phyloP scores from a whole-genome alignment of 2,797 vertebrate genomes.

The Chaunax sp. region DNA sequence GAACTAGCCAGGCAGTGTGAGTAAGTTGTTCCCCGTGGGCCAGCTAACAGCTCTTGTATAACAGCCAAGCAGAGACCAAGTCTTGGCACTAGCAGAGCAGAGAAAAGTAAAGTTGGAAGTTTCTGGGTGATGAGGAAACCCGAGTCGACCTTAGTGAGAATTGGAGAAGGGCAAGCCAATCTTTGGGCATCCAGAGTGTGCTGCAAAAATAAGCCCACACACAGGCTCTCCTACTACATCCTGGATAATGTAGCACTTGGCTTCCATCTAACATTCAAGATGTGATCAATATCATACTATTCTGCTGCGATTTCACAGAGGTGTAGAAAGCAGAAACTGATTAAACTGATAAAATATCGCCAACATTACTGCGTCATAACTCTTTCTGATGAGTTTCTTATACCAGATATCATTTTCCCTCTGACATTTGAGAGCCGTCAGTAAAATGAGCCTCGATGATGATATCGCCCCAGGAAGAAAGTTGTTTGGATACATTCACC shows the following conservation, averaged over 20 bases:
- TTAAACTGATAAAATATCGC: conserved; percentile 30
- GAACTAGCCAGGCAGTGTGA: conserved; percentile 8
- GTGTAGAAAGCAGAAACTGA: conserved; percentile 18
- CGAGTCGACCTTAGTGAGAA: conserved; percentile 24
- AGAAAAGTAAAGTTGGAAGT: conserved; percentile 38
- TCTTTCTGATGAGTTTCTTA: conserved; percentile 38
- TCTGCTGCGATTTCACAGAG: conserved; percentile 31
- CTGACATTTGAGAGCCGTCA: conserved; percentile 35
- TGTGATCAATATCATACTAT: conserved; percentile 17
- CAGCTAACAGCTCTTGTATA: conserved; percentile 40
- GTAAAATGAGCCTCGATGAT: conserved; percentile 50
- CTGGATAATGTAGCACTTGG: conserved; percentile 5
- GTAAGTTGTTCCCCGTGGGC: conserved; percentile 7
- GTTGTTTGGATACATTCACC: conserved; percentile 60
- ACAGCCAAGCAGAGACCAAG: conserved; percentile 39
- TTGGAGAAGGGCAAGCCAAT: conserved; percentile 31
- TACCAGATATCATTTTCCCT: conserved; percentile 30
- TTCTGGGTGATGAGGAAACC: conserved; percentile 49
- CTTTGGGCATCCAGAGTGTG: conserved; percentile 30
- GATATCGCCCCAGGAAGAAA: conserved; percentile 51
- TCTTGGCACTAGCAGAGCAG: conserved; percentile 35
- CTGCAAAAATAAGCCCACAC: conserved; percentile 50
- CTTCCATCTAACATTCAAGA: conserved; percentile 13
- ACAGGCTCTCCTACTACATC: conserved; percentile 16
- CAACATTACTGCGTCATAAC: conserved; percentile 10